Base-by-base conservation (phyloP, 2,113 vertebrate genomes). In the Cinclus mexicanus region DNA sequence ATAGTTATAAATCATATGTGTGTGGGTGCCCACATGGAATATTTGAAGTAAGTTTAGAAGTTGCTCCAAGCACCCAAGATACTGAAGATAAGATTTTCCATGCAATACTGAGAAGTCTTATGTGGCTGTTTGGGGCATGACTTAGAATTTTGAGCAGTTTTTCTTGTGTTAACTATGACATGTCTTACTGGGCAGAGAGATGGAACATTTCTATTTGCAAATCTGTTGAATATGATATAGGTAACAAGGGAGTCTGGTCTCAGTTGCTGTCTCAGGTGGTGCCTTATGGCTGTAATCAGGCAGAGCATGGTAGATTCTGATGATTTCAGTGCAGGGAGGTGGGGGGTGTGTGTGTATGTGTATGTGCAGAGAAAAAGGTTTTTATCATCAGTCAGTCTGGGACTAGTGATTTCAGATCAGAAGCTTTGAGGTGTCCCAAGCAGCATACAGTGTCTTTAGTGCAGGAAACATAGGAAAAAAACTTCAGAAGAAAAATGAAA, bases 61-160 rank as follows among this genome's bases (percentile, higher is more conserved):
- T 85, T 91, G 60, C 25, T 92, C 69, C 69, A 65, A 89, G 69
- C 17, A 75, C 29, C 25, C 1, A 2, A 75, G 53, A 20, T 71
- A 29, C 28, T 84, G n/a, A 71, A 87, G 35, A 33, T 57, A 74
- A 75, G 39, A 47, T 63, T 89, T 92, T 92, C 71, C 42, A 63
- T 79, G 60, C 13, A 16, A 29, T 42, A 29, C 28, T 52, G 72
- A 47, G 49, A 84, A 89, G 49, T 44, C n/a, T 69, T 84, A 56
- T 0, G 0, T 71, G 41, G 23, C 28, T 64, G 12, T 63, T 50
- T 63, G 22, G 37, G 29, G 9, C 14, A 15, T 57, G n/a, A 64
- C 78, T 47, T 52, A 55, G 29, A 52, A 65, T 78, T 86, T 47
- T 86, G 42, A 77, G 28, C 28, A 37, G n/a, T 65, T 90, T 86